Percentiles rank a stretch among this genome's conserved stretches.
Conservation (phyloP, 2,113 vertebrate genomes). For the Scytalopus superciliaris region DNA sequence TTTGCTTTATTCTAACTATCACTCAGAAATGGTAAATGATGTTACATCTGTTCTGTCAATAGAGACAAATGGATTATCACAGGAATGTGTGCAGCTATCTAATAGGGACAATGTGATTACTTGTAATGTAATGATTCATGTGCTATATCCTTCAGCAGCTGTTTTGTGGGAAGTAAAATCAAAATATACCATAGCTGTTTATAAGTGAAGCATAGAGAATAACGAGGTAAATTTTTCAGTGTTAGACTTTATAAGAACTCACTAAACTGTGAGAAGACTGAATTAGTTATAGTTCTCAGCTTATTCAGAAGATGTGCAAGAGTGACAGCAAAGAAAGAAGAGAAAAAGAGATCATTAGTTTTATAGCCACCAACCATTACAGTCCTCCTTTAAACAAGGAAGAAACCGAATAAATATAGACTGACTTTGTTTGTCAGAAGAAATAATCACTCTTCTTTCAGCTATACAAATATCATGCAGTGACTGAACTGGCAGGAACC, state of each 20-base stretch:
- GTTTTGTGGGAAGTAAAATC: background rate
- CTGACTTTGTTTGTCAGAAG: background rate
- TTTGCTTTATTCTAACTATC: slow-evolving; percentile 16
- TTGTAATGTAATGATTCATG: background rate
- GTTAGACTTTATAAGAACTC: background rate
- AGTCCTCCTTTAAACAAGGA: slow-evolving; percentile 8
- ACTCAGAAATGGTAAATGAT: slow-evolving; percentile 35
- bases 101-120: background rate
- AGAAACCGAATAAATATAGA: background rate
- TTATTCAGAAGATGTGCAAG: background rate
- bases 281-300: background rate
- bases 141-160: background rate
- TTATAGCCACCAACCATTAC: background rate
- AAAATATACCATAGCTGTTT: background rate
- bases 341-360: background rate
- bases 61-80: slow-evolving; percentile 14
- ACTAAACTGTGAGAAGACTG: background rate
- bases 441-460: background rate
- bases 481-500: background rate
- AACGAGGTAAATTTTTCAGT: background rate
- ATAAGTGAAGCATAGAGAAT: background rate
- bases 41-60: slow-evolving; percentile 18
- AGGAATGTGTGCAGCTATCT: background rate
- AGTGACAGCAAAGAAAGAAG: background rate
- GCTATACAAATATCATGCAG: background rate